phyloP scores from a whole-genome alignment of 2,797 vertebrate genomes.

The Scarus forsteni region DNA sequence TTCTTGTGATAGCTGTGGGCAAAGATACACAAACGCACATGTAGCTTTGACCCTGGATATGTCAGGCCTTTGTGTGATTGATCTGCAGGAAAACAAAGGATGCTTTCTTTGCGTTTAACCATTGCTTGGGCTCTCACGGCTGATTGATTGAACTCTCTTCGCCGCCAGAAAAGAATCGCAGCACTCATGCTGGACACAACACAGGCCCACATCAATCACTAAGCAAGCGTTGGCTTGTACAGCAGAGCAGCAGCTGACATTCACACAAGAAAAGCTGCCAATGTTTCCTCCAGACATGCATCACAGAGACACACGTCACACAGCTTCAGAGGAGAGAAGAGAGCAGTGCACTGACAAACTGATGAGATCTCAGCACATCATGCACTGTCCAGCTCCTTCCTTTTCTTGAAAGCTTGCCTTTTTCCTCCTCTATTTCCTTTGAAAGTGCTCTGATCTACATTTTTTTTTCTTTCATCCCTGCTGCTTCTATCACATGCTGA shows the following conservation, averaged over 20 bases:
- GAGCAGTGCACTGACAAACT: constrained; percentile 37
- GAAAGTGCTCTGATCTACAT: background rate
- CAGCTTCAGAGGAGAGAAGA: constrained; percentile 43
- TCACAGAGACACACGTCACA: constrained; percentile 36
- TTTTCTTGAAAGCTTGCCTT: constrained; percentile 8
- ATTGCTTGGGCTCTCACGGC: constrained; percentile 53
- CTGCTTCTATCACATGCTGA: background rate
- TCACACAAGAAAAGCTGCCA: constrained; percentile 64
- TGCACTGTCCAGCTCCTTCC: constrained; percentile 21
- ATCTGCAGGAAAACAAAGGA: constrained; percentile 73
- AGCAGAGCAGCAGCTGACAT: constrained; percentile 66
- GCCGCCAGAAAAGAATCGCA: constrained; percentile 68
- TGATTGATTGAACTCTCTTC: constrained; percentile 79
- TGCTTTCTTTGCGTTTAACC: constrained; percentile 70
- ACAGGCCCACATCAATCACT: constrained; percentile 77
- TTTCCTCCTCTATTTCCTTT: background rate
- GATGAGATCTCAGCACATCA: constrained; percentile 52
- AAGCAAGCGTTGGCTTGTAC: constrained; percentile 51
- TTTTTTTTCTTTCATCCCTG: background rate
- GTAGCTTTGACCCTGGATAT: constrained; percentile 44
- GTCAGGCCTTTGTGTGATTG: constrained; percentile 57
- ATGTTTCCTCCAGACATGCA: constrained; percentile 54
- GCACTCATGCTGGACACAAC: constrained; percentile 49
- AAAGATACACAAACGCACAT: constrained; percentile 43
- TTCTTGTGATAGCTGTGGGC: constrained; percentile 44